Evolutionary conservation across 2,797 vertebrate genomes (phyloP).

Genomic region (Coregonus ussuriensis): DNA sequence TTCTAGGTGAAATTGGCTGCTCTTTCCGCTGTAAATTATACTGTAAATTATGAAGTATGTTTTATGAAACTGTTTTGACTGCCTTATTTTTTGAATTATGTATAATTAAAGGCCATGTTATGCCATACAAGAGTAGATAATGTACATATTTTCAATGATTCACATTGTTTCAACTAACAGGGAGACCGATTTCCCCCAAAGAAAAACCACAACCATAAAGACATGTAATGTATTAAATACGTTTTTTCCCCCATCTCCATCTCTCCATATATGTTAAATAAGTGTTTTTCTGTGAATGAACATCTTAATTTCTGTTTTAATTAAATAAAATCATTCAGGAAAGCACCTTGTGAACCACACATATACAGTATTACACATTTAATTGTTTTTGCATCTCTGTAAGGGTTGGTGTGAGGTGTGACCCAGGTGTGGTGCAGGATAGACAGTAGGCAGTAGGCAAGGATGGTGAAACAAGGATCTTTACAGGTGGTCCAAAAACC

Average conservation of each 20-base stretch:
- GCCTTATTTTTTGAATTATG: neutral
- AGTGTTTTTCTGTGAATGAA: no score
- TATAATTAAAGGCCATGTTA: no score
- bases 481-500: no score
- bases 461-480: no score
- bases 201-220: neutral
- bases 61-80: neutral
- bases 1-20: slow-evolving; percentile 30
- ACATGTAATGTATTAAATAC: neutral
- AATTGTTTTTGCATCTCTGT: no score
- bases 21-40: slow-evolving; percentile 8
- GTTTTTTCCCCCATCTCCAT: no score
- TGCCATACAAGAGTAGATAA: neutral
- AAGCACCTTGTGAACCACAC: neutral
- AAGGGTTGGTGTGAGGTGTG: no score
- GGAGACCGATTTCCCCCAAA: neutral
- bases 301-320: neutral
- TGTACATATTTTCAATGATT: neutral
- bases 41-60: slow-evolving; percentile 11
- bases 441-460: no score
- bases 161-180: neutral
- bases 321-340: neutral
- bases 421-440: no score
- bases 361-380: no score
- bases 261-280: neutral